Conservation (phyloP, 2,113 vertebrate species). For the Aptenodytes forsteri region DNA sequence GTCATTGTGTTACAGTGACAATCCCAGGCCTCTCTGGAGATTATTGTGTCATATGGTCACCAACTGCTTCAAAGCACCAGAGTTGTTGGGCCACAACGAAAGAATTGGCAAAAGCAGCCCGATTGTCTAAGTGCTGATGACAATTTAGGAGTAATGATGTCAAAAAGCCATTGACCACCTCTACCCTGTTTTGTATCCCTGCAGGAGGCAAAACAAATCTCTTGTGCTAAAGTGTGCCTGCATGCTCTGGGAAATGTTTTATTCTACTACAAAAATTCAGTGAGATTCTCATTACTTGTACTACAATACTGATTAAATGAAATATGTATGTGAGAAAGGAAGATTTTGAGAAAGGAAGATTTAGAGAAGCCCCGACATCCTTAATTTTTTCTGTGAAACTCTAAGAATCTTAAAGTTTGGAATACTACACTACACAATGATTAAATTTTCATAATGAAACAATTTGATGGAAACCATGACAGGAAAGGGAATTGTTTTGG, state of each 20-base stretch:
- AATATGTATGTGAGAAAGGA: not conserved
- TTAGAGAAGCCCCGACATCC: no score
- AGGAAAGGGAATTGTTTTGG: not conserved
- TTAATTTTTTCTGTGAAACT: not conserved
- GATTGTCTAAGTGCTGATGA: not conserved
- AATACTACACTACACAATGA: not conserved
- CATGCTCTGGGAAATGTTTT: not conserved
- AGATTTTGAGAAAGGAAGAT: not conserved
- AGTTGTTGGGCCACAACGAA: not conserved
- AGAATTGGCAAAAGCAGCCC: not conserved
- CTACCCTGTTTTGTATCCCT: not conserved
- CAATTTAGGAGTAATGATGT: not conserved
- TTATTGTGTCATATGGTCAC: not conserved
- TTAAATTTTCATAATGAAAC: not conserved
- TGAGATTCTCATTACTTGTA: not conserved
- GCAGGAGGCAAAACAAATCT: not conserved
- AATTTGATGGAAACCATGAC: not conserved
- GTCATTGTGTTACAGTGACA: not conserved
- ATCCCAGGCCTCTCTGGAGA: not conserved
- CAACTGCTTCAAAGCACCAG: not conserved
- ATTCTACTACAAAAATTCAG: not conserved
- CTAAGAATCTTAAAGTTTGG: not conserved
- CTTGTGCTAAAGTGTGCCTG: not conserved
- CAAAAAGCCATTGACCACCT: not conserved
- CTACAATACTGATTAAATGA: not conserved